These are phyloP conservation scores for Pseudomyrmex flavicornis DNA, from an alignment of 1,140 invertebrate genomes.

Conservation along the genomic window DNA sequence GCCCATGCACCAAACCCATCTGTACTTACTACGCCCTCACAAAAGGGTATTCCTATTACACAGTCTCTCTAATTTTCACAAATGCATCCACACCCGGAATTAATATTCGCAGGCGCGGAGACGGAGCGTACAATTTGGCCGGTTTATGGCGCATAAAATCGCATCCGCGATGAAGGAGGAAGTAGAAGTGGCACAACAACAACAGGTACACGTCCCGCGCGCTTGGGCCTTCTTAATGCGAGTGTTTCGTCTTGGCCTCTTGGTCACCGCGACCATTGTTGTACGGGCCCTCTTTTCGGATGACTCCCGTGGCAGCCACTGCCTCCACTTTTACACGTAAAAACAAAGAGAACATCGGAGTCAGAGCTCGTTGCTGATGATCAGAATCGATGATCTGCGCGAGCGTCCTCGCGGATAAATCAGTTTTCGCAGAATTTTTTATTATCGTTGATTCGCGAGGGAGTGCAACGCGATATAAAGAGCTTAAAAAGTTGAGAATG, in stretches of 20 bases:
- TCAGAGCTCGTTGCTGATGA: conserved; percentile 73
- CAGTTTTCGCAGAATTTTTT: not conserved
- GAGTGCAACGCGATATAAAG: not conserved
- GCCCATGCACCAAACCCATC: conserved; percentile 81
- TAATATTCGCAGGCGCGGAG: conserved; percentile 29
- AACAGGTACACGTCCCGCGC: conserved; percentile 54
- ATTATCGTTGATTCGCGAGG: not conserved
- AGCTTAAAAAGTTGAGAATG: conserved; percentile 1
- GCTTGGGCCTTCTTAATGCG: conserved; percentile 73
- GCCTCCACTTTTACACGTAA: conserved; percentile 82
- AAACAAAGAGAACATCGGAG: conserved; percentile 80
- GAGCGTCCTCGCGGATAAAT: not conserved
- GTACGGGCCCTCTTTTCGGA: conserved; percentile 83
- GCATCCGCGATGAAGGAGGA: conserved; percentile 65
- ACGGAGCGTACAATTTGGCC: conserved; percentile 56
- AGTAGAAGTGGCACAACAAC: conserved; percentile 64
- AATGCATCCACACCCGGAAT: conserved; percentile 45
- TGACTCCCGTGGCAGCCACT: conserved; percentile 84
- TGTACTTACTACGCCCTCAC: conserved; percentile 83
- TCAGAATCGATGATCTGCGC: conserved; percentile 51
- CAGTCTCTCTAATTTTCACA: conserved; percentile 75
- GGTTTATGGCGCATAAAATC: conserved; percentile 67
- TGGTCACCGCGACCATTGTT: conserved; percentile 75
- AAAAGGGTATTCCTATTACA: conserved; percentile 75
- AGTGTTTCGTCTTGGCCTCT: conserved; percentile 77